Conservation (phyloP, 2,888 invertebrate genomes). For the Drosophila recens region DNA sequence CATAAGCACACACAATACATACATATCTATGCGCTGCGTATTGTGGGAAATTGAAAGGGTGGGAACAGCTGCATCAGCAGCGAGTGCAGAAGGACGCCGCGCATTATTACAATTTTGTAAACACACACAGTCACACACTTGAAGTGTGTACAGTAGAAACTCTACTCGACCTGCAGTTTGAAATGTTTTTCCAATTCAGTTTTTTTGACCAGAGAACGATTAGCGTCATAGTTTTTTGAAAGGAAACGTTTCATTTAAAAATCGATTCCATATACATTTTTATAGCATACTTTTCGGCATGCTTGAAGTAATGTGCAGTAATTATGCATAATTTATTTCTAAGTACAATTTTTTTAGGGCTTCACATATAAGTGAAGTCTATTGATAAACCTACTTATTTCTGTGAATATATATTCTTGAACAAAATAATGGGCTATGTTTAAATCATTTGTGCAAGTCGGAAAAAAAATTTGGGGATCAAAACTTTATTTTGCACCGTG, state of each 20-base stretch:
- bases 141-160: slow-evolving; percentile 13
- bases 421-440: no score
- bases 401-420: no score
- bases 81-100: slow-evolving; percentile 36
- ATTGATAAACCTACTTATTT: no score
- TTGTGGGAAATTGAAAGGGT: slow-evolving; percentile 18
- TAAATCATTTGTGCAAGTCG: no score
- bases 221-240: neutral
- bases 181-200: neutral
- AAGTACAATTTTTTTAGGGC: no score
- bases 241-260: neutral
- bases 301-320: no score
- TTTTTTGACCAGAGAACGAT: neutral
- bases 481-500: no score
- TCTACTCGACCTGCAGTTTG: slow-evolving; percentile 6
- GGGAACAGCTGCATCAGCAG: neutral
- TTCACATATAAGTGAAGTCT: no score
- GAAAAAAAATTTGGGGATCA: no score
- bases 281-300: slow-evolving; percentile 2
- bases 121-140: slow-evolving; percentile 32
- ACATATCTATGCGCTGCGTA: slow-evolving; percentile 7
- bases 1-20: slow-evolving; percentile 1
- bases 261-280: neutral
- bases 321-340: no score
- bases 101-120: slow-evolving; percentile 58